Evolutionary conservation across 2,888 invertebrate genomes (phyloP), one percentile per base, ranked within the genome.

Genomic region (Polydrusus cervinus): DNA sequence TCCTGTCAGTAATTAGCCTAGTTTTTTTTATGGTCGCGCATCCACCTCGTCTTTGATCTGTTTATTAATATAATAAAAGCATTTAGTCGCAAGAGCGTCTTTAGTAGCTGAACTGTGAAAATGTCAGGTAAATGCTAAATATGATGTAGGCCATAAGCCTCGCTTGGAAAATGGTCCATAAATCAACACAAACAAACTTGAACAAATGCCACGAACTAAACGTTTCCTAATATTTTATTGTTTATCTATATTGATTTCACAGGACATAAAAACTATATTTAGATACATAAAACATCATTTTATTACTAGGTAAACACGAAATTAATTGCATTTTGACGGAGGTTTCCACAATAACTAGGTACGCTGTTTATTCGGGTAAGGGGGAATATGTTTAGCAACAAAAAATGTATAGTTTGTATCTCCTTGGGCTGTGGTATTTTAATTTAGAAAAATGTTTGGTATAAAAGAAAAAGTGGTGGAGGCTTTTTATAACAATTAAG

Each of bases 71-170:
- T 25, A 25, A 25, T 25, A 25, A 25, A 25, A 25, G 25, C n/a
- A 43, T 62, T 43, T 62, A 62, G 20, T 64, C 13, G 20, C 11
- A 13, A 43, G 13, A 64, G 14, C 45, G 18, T 45, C 45, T 20
- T 45, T 20, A 64, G 25, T 18, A 53, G 67, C 43, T 51, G 53
- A 67, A 20, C 55, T 34, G 45, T 70, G 51, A 43, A 73, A 73
- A 73, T 73, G 73, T 68, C 73, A 61, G 55, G 67, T 43, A 73
- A 73, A 73, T 64, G 71, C 64, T 53, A 71, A 71, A 45, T 55
- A 64, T 45, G 64, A 43, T 71, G 43, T 64, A 40, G 43, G 53
- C 53, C n/a, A 64, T 45, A 60, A 38, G 45, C 38, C 25, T 20
- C 14, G 16, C 47, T 16, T 6, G 53, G 30, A 53, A 62, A 68